Percentiles rank a stretch among this genome's conserved stretches.
These are phyloP conservation scores for Uropsilus gracilis DNA, from an alignment of 2,113 vertebrate species.

Conservation along the genomic window DNA sequence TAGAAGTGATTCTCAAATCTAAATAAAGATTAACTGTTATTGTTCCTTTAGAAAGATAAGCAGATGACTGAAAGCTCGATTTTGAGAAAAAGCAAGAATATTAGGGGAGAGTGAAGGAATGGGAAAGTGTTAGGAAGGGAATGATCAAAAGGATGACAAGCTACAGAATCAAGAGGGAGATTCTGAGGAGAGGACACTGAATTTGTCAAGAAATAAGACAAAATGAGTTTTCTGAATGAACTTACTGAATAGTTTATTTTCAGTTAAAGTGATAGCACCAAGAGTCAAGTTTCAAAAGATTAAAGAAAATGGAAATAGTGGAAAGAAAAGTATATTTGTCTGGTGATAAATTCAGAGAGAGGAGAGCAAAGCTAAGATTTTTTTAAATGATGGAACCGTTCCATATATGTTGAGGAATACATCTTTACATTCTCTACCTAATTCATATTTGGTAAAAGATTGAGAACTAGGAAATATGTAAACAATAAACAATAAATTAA, in stretches of 20 bases:
- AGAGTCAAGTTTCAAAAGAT: conserved; percentile 13
- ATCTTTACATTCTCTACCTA: neutral
- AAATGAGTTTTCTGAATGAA: conserved; percentile 15
- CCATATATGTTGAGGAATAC: neutral
- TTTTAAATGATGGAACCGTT: conserved; percentile 39
- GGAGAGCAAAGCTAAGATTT: conserved; percentile 30
- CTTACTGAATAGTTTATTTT: conserved; percentile 36
- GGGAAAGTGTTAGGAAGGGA: conserved; percentile 25
- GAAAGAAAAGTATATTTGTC: conserved; percentile 27
- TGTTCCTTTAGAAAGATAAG: conserved; percentile 23
- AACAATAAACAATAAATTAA: too few species aligned
- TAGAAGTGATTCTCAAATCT: conserved; percentile 16
- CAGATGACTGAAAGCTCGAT: too few species aligned
- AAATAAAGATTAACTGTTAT: neutral
- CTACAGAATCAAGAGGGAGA: conserved; percentile 19
- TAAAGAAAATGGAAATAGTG: neutral
- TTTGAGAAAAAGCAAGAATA: neutral
- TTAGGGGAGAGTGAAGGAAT: conserved; percentile 20
- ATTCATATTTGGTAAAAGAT: conserved; percentile 24
- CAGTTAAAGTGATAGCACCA: conserved; percentile 1
- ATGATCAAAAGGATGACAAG: neutral
- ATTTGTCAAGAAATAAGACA: conserved; percentile 54
- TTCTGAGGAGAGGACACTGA: conserved; percentile 23
- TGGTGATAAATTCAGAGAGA: neutral
- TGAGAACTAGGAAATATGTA: neutral